A percentile compares a stretch with the other conserved stretches of the same genome.
Evolutionary conservation across 2,888 invertebrate species (phyloP).

Genomic region (Eristalinus aeneus): DNA sequence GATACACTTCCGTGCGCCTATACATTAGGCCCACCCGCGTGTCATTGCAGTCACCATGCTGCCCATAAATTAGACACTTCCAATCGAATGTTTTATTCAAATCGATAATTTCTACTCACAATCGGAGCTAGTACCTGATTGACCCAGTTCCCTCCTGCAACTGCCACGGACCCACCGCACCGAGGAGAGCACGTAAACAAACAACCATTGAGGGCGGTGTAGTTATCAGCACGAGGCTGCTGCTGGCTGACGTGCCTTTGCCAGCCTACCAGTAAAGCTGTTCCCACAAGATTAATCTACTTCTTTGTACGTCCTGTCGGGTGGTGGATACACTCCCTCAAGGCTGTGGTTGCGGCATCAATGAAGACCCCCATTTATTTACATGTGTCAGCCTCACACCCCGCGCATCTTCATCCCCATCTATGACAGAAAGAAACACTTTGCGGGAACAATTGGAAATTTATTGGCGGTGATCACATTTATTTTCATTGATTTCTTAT

Average conservation of each 20-base stretch:
- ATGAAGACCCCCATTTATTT: conserved; percentile 52
- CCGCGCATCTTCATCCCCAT: conserved; percentile 1
- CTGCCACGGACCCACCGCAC: conserved; percentile 14
- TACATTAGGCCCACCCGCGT: conserved; percentile 17
- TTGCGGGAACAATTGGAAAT: conserved; percentile 69
- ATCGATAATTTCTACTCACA: conserved; percentile 59
- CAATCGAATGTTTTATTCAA: conserved; percentile 62
- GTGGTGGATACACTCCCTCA: conserved; percentile 3
- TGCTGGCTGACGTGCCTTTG: neutral
- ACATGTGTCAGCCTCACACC: conserved; percentile 43
- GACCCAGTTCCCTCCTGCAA: conserved; percentile 50
- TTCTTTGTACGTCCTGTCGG: conserved; percentile 12
- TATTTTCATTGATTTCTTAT: conserved; percentile 54
- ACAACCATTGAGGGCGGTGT: conserved; percentile 10
- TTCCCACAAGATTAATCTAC: conserved; percentile 50
- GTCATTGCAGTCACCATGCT: conserved; percentile 26
- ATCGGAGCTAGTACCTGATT: conserved; percentile 23
- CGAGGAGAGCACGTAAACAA: neutral
- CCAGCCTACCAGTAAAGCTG: conserved; percentile 35
- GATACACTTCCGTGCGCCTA: conserved; percentile 35
- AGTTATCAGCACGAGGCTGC: conserved; percentile 35
- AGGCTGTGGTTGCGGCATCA: conserved; percentile 23
- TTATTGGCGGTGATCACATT: conserved; percentile 63
- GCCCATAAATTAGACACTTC: conserved; percentile 61
- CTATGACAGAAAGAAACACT: conserved; percentile 51